Conservation (phyloP, 2,888 invertebrate genomes). For the Caenorhabditis becei region DNA sequence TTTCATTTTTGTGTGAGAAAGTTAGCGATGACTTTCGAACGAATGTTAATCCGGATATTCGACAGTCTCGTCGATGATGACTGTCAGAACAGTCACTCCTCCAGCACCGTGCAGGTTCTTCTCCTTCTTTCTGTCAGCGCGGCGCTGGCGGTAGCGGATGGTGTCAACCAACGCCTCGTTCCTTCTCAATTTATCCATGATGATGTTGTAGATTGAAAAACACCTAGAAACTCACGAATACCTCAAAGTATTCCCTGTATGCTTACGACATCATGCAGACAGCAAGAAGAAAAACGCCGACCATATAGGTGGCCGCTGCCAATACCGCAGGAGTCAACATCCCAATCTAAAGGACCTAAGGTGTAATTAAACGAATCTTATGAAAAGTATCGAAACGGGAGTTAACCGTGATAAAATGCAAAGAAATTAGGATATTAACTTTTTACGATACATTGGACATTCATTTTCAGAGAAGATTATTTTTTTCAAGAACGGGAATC, state of each 20-base stretch:
- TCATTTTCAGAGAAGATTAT: no score
- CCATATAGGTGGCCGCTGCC: no score
- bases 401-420: no score
- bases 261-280: constrained; percentile 19
- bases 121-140: neutral
- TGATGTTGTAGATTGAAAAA: constrained; percentile 6
- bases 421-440: no score
- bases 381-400: no score
- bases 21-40: neutral
- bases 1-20: neutral
- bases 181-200: no score
- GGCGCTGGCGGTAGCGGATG: no score
- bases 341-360: no score
- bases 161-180: no score
- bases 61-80: neutral
- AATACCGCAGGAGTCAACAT: no score
- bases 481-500: neutral
- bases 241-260: neutral
- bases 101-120: neutral
- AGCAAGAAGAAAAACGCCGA: neutral
- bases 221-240: neutral
- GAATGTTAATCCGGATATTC: neutral
- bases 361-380: no score
- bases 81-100: neutral
- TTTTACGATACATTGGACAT: no score